Base-by-base conservation (phyloP, 2,888 invertebrate species). In the Chrysolina oricalcia region DNA sequence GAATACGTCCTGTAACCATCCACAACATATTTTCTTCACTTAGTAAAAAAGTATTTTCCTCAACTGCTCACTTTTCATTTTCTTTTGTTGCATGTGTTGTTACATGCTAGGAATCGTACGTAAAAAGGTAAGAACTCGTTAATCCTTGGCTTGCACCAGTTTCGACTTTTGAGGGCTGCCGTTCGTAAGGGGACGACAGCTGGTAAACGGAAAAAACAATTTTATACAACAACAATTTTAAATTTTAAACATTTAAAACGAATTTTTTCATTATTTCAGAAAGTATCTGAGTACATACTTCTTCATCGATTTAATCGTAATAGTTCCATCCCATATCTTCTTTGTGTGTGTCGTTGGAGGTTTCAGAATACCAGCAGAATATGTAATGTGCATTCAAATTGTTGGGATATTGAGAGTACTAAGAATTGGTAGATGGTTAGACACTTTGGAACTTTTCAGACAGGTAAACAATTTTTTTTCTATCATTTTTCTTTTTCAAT, bases 381-480 rank as follows among this genome's bases (percentile, higher is more conserved):
- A 17, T 9, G 9, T 15, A 11, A 21, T 53, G 19, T 21, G 21
- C 19, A 15, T 50, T 10, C 66, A 27, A 17, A 15, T 50, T 10
- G 6, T 67, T 13, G 46, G 48, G 10, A 27, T 67, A 27, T n/a
- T 67, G 27, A 67, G 50, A 67, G 6, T 67, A 15, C 35, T 67
- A 10, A 27, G 48, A 27, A 48, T 67, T 10, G 23, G 66, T 67
- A 48, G 66, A 27, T 67, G 66, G 66, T 50, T 67, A 48, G 43
- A 67, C 0, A 15, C 66, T 11, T 23, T 67, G 66, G 66, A 67
- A 67, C 27, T 67, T 8, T 67, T 48, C 17, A 48, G 66, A 3
- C 66, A 67, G 66, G 66, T 67, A 50, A 67, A 48, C 2, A 48
- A n/a, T 48, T 48, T 6, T 3, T 35, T 35, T 35, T 35, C 3